phyloP scores from a whole-genome alignment of 2,888 invertebrate genomes.

The Sinopyrophorus schimmeli region DNA sequence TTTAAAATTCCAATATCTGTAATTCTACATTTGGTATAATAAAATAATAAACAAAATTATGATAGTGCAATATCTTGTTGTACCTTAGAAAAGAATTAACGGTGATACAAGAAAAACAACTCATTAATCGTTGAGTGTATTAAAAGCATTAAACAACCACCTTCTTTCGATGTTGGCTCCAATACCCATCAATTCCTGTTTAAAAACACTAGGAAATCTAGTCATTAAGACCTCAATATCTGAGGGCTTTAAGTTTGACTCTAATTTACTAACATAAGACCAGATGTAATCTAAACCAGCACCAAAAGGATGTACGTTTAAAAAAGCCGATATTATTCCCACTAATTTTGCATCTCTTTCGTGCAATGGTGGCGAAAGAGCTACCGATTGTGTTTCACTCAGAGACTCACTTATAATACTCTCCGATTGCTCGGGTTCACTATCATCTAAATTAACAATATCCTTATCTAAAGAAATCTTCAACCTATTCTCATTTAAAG shows the following conservation, averaged over 20 bases:
- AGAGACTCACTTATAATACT: slow-evolving; percentile 47
- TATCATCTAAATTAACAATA: slow-evolving; percentile 57
- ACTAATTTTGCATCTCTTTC: slow-evolving; percentile 76
- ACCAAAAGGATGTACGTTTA: slow-evolving; percentile 92
- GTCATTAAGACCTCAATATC: slow-evolving; percentile 78
- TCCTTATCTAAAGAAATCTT: slow-evolving; percentile 49
- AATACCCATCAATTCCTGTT: slow-evolving; percentile 75
- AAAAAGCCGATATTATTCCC: slow-evolving; percentile 84
- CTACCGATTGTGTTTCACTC: slow-evolving; percentile 37
- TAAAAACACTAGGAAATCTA: slow-evolving; percentile 79
- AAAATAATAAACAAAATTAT: no score
- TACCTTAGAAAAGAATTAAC: no score
- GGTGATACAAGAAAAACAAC: neutral
- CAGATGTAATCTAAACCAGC: slow-evolving; percentile 89
- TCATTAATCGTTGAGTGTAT: slow-evolving; percentile 19
- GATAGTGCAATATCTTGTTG: no score
- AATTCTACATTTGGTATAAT: no score
- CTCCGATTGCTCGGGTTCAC: slow-evolving; percentile 49
- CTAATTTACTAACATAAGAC: slow-evolving; percentile 85
- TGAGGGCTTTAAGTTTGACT: slow-evolving; percentile 70
- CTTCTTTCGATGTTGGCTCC: slow-evolving; percentile 84
- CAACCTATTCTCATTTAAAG: slow-evolving; percentile 25
- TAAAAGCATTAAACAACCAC: slow-evolving; percentile 83
- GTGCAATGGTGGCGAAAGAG: slow-evolving; percentile 48
- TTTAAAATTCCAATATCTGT: no score